Conservation (phyloP, 2,888 invertebrate species). For the Panopea generosa region DNA sequence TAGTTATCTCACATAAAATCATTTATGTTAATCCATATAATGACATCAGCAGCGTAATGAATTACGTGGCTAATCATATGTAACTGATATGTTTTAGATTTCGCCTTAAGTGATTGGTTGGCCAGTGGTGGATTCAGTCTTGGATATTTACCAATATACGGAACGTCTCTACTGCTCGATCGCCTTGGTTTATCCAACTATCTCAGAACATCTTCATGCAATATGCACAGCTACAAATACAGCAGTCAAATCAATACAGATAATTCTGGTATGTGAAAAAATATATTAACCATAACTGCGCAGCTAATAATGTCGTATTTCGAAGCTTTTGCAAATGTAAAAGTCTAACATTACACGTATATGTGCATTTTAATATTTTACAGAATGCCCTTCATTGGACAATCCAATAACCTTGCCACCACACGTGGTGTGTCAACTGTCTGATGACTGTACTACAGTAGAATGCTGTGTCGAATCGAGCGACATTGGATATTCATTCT, state of each 20-base stretch:
- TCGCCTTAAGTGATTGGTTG: constrained; percentile 44
- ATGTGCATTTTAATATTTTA: background rate
- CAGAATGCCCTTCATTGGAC: constrained; percentile 30
- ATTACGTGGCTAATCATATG: too few relatives aligned
- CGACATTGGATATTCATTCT: constrained; percentile 33
- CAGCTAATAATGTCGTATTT: too few relatives aligned
- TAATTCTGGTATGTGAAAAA: too few relatives aligned
- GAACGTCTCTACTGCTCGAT: constrained; percentile 22
- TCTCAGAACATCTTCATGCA: constrained; percentile 17
- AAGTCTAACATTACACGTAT: too few relatives aligned
- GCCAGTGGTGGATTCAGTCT: constrained; percentile 22
- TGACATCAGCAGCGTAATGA: too few relatives aligned
- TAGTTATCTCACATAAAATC: too few relatives aligned
- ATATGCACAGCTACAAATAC: constrained; percentile 1
- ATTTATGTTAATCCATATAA: too few relatives aligned
- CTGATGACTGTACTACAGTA: constrained; percentile 34
- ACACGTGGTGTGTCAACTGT: constrained; percentile 40
- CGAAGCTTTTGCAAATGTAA: too few relatives aligned
- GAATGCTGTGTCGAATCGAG: constrained; percentile 43
- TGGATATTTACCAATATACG: constrained; percentile 14
- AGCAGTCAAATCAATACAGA: too few relatives aligned
- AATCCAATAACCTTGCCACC: constrained; percentile 3
- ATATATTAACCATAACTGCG: too few relatives aligned
- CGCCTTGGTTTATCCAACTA: constrained; percentile 23
- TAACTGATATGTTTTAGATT: too few relatives aligned